Base-by-base conservation (phyloP, 2,888 invertebrate species). In the Noctua janthe region DNA sequence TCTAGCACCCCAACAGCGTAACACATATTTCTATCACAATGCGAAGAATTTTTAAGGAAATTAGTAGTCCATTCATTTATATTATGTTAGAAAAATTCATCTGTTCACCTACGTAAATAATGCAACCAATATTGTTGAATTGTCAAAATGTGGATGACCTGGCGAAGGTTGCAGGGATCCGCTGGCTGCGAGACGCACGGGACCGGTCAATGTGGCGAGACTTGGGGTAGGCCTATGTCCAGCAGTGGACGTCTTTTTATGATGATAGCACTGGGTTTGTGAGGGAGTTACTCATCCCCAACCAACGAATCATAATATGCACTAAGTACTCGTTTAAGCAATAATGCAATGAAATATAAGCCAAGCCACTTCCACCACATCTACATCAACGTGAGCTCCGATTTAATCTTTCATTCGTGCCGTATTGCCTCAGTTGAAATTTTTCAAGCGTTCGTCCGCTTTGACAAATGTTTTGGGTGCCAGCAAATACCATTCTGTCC, bases 381-480 rank as follows among this genome's bases (percentile, higher is more conserved):
- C 54, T 74, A 87, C n/a, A 83, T 82, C 90, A 59, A 43, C 62
- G 84, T 76, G 11, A 35, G 81, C 87, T 86, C 89, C 89, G 93
- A 93, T 96, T 95, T 95, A 95, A 95, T 95, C 95, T 95, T 95
- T 95, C 95, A 94, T 91, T 90, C 93, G 90, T 84, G 90, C 88
- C 92, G 92, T 94, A 94, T 95, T 93, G 94, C 93, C 91, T 85
- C 91, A 78, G 93, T 91, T 91, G 93, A 93, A 94, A 95, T 94
- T 95, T 95, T 95, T 94, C 94, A 94, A 93, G 92, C 92, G 94
- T 93, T 91, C 91, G 89, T 88, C 76, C 87, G 85, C 85, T 92
- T 93, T 95, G 95, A 95, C 95, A 94, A 95, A 96, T 95, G 95
- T 93, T 93, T 88, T 91, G 87, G 87, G 92, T 92, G 89, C 81